Base-by-base conservation (phyloP, 2,888 invertebrate genomes). In the Steinernema carpocapsae region DNA sequence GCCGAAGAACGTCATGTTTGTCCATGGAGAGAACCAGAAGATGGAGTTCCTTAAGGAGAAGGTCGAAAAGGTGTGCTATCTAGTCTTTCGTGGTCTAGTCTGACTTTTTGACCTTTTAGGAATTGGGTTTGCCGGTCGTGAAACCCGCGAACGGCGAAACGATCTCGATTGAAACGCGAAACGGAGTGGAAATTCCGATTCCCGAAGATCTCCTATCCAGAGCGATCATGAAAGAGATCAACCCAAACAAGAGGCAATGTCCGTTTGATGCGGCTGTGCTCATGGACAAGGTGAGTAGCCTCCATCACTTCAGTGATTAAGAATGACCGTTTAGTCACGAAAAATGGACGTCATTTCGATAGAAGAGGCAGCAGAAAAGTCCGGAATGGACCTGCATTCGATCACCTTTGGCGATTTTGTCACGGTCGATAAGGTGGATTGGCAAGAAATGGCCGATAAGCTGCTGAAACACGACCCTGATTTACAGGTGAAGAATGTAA, bases 11-110 rank as follows among this genome's bases (percentile, higher is more conserved):
- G 97, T 99, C 0, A 91, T 99, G 90, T 90, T 99, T 12, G 99
- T 99, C 0, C 99, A 99, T 87, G 99, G 99, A 0, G 99, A 99
- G 89, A 95, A 94, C 0, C 93, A 92, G 32, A 99, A 99, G 90
- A 99, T 99, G 96, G 94, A 95, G 86, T 99, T 97, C 88, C 90
- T 99, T 29, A 94, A 94, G 84, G 93, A 93, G 74, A 97, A 97
- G 90, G 97, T 99, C 79, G 93, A 93, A 77, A 89, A 91, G 80
- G 90, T 91, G 79, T 22, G 76, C 78, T 72, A 37, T 48, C 29
- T n/a, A 32, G 19, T n/a, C 24, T 0, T n/a, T n/a, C n/a, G n/a
- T n/a, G n/a, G n/a, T n/a, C n/a, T n/a, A n/a, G n/a, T n/a, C n/a
- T n/a, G n/a, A n/a, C n/a, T n/a, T n/a, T n/a, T n/a, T n/a, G 24